Evolutionary conservation across 1,140 invertebrate genomes (phyloP), one percentile per base, ranked within the genome.

Genomic region (Ceratoteleas bidentatus): DNA sequence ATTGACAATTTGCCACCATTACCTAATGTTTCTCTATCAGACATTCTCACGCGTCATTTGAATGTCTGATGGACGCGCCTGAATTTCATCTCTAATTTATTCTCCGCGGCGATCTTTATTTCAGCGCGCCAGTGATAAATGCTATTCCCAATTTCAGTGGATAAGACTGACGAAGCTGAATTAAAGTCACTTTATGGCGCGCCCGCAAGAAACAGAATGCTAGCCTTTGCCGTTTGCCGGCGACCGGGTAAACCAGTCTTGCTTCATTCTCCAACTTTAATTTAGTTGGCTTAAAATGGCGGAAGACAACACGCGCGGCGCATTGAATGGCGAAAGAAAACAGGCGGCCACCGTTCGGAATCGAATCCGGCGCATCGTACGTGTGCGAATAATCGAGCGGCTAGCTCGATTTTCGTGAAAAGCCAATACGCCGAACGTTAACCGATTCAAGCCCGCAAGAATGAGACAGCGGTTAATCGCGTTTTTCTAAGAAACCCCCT

Each of bases 201-300:
- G 61, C 64, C 64, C 45, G 73, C 49, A 82, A 77, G 80, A 82
- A 82, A 73, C 74, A 69, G 68, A 82, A 73, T 77, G 70, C 70
- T 81, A 73, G 69, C 58, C 70, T 79, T 65, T 56, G 72, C 76
- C 54, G 68, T 79, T 72, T 74, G 61, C 66, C 61, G 68, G 58
- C 40, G 49, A 68, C 70, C 54, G 57, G 78, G 78, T 75, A 81
- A 81, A 81, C 80, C 73, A 69, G 81, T 78, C 69, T 83, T 77
- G 65, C 81, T 75, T 83, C 81, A 72, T 78, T 76, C 70, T 74
- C 82, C 68, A 81, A 84, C 76, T 80, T 72, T 83, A 83, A 83
- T 83, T 83, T 83, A 83, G 81, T 83, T 83, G 72, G 72, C 69
- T 80, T 76, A 73, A 84, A 80, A 76, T 84, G 82, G 82, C 68